phyloP scores from a whole-genome alignment of 1,140 invertebrate genomes.

The Acyrthosiphon pisum region DNA sequence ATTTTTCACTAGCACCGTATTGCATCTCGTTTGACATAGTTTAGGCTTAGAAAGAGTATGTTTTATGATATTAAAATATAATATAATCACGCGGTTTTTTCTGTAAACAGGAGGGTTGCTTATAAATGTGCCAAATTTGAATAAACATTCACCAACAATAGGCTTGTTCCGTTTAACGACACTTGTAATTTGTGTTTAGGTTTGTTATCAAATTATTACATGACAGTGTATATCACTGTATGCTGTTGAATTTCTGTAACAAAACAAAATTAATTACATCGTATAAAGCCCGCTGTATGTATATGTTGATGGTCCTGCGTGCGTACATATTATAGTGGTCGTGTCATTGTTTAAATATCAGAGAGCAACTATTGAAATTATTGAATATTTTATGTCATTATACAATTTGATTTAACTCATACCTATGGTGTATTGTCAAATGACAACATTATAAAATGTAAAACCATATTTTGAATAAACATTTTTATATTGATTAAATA shows the following conservation, averaged over 20 bases:
- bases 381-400: neutral
- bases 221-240: neutral
- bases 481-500: neutral
- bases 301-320: neutral
- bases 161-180: neutral
- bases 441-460: neutral
- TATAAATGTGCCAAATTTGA: neutral
- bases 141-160: neutral
- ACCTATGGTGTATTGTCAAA: neutral
- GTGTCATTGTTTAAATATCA: neutral
- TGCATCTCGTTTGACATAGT: neutral
- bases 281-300: neutral
- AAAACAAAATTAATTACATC: neutral
- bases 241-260: neutral
- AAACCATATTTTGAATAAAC: neutral
- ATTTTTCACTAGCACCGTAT: neutral
- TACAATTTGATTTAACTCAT: neutral
- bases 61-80: neutral
- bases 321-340: neutral
- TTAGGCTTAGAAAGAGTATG: neutral
- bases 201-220: conserved; percentile 10
- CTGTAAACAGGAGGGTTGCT: neutral
- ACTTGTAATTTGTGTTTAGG: neutral
- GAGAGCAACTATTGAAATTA: neutral
- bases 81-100: neutral